Conservation (phyloP, 2,113 vertebrate genomes). For the Microtus pennsylvanicus region DNA sequence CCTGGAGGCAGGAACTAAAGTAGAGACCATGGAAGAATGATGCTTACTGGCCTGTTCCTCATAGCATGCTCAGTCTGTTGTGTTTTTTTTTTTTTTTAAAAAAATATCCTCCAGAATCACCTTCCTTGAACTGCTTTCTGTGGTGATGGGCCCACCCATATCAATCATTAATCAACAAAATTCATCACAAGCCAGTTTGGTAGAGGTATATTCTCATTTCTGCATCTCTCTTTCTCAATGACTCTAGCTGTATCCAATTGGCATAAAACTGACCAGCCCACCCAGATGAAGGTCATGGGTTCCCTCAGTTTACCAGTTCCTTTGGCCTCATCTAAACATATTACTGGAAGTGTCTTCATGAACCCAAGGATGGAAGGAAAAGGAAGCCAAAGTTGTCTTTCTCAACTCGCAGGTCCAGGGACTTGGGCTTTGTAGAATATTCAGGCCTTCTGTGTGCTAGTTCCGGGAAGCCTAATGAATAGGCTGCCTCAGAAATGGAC, state of each 20-base stretch:
- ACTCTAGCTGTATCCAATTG: neutral
- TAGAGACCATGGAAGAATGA: no score
- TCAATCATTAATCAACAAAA: neutral
- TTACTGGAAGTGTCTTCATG: neutral
- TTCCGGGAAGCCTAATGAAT: neutral
- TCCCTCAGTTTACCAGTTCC: neutral
- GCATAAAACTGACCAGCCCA: neutral
- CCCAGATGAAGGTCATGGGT: neutral
- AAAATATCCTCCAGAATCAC: neutral
- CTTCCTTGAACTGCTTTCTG: neutral
- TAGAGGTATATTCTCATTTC: neutral
- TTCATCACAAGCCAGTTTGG: neutral
- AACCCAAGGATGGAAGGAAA: neutral
- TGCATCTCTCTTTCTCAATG: neutral
- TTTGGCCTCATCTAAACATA: neutral
- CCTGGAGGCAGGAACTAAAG: neutral
- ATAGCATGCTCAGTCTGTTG: neutral
- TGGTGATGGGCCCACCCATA: neutral
- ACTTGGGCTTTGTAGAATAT: neutral
- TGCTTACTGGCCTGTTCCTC: neutral
- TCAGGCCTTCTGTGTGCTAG: neutral
- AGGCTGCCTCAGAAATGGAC: neutral
- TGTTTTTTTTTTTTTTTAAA: no score
- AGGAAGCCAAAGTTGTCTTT: neutral
- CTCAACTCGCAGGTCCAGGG: neutral